These are phyloP conservation scores for Pseudochirops corinnae DNA, from an alignment of 2,797 vertebrate genomes.

Conservation along the genomic window DNA sequence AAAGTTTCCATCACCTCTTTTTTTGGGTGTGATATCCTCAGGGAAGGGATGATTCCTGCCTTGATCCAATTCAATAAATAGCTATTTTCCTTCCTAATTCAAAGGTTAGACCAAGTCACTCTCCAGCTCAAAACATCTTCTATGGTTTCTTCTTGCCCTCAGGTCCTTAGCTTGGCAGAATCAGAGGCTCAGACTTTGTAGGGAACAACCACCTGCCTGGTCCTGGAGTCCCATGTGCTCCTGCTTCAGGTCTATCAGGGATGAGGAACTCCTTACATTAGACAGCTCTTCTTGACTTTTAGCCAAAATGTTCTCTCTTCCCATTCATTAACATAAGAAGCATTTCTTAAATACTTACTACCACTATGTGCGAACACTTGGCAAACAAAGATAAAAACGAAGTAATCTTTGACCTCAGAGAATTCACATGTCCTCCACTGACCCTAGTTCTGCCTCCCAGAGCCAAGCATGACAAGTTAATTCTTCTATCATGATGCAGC, in stretches of 20 bases:
- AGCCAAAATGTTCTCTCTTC: not conserved
- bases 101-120: not conserved
- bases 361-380: not conserved
- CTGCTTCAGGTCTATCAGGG: not conserved
- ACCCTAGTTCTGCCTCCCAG: not conserved
- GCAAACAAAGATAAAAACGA: not conserved
- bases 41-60: not conserved
- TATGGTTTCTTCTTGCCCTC: not conserved
- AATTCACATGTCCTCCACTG: not conserved
- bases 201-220: not conserved
- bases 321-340: not conserved
- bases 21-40: not conserved
- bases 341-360: not conserved
- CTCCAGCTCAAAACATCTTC: not conserved
- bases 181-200: not conserved
- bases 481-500: not conserved
- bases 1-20: not conserved
- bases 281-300: not conserved
- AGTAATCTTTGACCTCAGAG: not conserved
- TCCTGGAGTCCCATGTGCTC: not conserved
- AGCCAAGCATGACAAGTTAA: not conserved
- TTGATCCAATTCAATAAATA: not conserved
- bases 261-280: not conserved
- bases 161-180: not conserved
- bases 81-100: not conserved